Evolutionary conservation across 2,797 vertebrate genomes (phyloP).

Genomic region (Microctenopoma stevenorrisi): DNA sequence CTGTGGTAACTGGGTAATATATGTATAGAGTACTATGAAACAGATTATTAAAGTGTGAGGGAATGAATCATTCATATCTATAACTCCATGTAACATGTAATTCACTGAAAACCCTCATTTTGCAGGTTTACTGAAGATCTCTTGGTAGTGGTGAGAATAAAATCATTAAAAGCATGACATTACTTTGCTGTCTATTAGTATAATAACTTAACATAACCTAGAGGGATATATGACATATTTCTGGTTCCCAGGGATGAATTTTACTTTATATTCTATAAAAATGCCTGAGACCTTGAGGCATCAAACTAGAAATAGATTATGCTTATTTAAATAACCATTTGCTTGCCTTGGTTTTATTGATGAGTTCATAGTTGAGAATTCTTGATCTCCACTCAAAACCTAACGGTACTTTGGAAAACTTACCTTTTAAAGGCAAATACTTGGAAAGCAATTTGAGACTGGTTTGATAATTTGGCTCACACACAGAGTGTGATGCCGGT

Average conservation of each 20-base stretch:
- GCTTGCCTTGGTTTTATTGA: conserved; percentile 28
- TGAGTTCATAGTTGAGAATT: conserved; percentile 6
- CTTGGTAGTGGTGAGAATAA: not conserved
- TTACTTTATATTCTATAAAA: conserved; percentile 43
- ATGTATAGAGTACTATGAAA: conserved; percentile 17
- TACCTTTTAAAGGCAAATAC: conserved; percentile 37
- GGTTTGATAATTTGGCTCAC: conserved; percentile 35
- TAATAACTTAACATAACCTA: no score
- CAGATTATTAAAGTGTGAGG: conserved; percentile 16
- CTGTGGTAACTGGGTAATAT: conserved; percentile 23
- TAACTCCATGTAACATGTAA: not conserved
- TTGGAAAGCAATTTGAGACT: conserved; percentile 28
- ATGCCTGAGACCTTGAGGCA: conserved; percentile 14
- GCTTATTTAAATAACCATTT: conserved; percentile 28
- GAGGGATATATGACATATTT: conserved; percentile 23
- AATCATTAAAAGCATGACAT: not conserved
- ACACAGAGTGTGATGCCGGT: conserved; percentile 18
- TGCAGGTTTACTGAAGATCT: conserved; percentile 11
- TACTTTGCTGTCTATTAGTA: not conserved
- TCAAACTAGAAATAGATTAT: conserved; percentile 6
- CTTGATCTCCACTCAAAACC: conserved; percentile 43
- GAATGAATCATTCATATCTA: conserved; percentile 18
- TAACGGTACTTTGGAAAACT: conserved; percentile 53
- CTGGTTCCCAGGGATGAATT: conserved; percentile 40
- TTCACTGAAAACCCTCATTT: not conserved